Evolutionary conservation across 1,140 invertebrate genomes (phyloP).

Genomic region (Leptopilina boulardi): DNA sequence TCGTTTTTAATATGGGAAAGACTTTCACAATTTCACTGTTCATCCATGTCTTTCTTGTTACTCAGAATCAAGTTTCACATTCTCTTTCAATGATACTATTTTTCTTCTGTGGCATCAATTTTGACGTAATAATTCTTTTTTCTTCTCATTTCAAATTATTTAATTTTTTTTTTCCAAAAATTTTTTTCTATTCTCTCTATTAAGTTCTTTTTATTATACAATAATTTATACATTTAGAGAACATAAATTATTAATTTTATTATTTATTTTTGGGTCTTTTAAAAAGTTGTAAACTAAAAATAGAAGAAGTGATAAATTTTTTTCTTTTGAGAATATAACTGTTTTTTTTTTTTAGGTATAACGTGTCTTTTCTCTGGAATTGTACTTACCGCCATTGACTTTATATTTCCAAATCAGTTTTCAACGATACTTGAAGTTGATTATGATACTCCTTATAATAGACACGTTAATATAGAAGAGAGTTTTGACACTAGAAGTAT

Average conservation of each 20-base stretch:
- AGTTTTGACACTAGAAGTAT: conserved; percentile 85
- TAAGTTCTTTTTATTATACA: background rate
- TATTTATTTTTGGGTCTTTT: too few species aligned
- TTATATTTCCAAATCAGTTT: conserved; percentile 93
- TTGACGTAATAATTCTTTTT: background rate
- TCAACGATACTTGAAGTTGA: conserved; percentile 95
- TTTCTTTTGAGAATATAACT: too few species aligned
- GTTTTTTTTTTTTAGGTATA: conserved; percentile 80
- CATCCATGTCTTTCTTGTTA: conserved; percentile 25
- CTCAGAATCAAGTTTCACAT: conserved; percentile 29
- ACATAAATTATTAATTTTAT: too few species aligned
- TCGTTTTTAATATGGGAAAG: conserved; percentile 19
- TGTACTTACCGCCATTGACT: conserved; percentile 87
- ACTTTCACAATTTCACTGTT: conserved; percentile 31
- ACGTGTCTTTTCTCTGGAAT: conserved; percentile 85
- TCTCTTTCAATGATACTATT: conserved; percentile 17
- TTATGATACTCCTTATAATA: conserved; percentile 94
- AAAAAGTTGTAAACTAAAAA: too few species aligned
- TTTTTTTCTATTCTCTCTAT: background rate
- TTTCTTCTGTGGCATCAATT: background rate
- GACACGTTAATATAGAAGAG: conserved; percentile 93
- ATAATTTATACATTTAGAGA: too few species aligned
- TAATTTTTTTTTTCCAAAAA: background rate
- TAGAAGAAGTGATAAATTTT: too few species aligned
- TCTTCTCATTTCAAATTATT: background rate